A percentile compares a stretch with the other conserved stretches of the same genome.
These are phyloP conservation scores for Macrobrachium rosenbergii DNA, from an alignment of 1,140 invertebrate species.

Conservation along the genomic window DNA sequence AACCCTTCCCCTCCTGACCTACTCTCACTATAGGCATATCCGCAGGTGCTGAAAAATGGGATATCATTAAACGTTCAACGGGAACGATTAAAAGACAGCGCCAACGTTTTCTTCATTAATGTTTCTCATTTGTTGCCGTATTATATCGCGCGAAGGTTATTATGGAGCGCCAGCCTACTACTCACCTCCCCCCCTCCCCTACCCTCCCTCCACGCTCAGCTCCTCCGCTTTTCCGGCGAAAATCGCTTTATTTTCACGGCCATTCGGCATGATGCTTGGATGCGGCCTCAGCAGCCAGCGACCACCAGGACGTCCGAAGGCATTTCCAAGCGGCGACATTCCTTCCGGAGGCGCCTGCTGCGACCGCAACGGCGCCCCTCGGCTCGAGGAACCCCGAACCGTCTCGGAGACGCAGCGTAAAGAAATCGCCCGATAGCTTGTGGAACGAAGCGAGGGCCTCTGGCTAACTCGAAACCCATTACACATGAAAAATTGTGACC, in stretches of 20 bases:
- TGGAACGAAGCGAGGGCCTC: slow-evolving; percentile 7
- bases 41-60: slow-evolving; percentile 34
- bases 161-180: slow-evolving; percentile 1
- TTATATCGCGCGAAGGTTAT: slow-evolving; percentile 25
- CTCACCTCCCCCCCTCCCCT: not conserved
- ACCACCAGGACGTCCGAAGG: too few relatives aligned
- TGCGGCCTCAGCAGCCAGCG: too few relatives aligned
- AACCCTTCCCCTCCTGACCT: too few relatives aligned
- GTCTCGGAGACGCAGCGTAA: not conserved
- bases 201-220: not conserved
- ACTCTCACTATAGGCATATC: not conserved
- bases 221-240: too few relatives aligned
- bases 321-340: too few relatives aligned
- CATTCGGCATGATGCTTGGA: too few relatives aligned
- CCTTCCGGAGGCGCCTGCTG: too few relatives aligned
- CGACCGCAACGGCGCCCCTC: too few relatives aligned
- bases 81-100: slow-evolving; percentile 53
- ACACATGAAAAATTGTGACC: slow-evolving; percentile 63
- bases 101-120: slow-evolving; percentile 52
- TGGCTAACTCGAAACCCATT: slow-evolving; percentile 52
- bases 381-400: too few relatives aligned
- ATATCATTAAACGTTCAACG: slow-evolving; percentile 51
- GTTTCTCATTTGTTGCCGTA: slow-evolving; percentile 54
- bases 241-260: too few relatives aligned
- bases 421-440: slow-evolving; percentile 18